A percentile compares a stretch with the other conserved stretches of the same genome.
These are phyloP conservation scores for Dascillus cervinus DNA, from an alignment of 2,888 invertebrate species.

Conservation along the genomic window DNA sequence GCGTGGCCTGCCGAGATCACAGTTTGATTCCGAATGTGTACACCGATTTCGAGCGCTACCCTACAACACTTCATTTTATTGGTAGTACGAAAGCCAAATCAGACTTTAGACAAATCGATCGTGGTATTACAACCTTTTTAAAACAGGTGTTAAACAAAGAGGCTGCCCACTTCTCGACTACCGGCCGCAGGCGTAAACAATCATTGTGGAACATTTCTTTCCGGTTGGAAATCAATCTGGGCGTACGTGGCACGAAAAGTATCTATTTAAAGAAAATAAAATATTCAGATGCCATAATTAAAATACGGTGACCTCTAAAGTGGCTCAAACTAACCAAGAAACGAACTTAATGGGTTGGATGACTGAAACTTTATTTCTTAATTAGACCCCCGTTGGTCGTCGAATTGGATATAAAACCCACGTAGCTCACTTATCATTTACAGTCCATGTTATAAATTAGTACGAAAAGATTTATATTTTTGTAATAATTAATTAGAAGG, in stretches of 20 bases:
- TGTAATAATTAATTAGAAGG: too few species aligned
- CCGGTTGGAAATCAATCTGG: too few species aligned
- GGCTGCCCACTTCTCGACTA: too few species aligned
- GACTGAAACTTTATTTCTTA: conserved; percentile 17
- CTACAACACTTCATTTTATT: neutral
- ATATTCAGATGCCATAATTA: too few species aligned
- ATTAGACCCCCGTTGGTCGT: conserved; percentile 17
- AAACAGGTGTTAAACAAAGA: too few species aligned
- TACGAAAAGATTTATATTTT: conserved; percentile 9
- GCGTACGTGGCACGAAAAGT: too few species aligned
- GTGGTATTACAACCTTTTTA: too few species aligned
- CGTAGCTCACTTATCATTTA: conserved; percentile 9
- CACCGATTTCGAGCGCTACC: neutral
- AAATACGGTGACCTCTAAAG: conserved; percentile 10
- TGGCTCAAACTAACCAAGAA: conserved; percentile 7
- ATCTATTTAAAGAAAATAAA: too few species aligned
- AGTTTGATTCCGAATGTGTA: neutral
- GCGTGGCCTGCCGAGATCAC: neutral
- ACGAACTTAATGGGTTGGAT: conserved; percentile 11
- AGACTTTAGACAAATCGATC: too few species aligned
- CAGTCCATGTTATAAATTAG: conserved; percentile 9
- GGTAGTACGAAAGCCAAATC: too few species aligned
- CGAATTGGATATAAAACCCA: conserved; percentile 11
- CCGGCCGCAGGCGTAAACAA: too few species aligned
- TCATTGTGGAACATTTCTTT: too few species aligned